Evolutionary conservation across 2,888 invertebrate species (phyloP), one percentile per base, ranked within the genome.

Genomic region (Endomychus coccineus): DNA sequence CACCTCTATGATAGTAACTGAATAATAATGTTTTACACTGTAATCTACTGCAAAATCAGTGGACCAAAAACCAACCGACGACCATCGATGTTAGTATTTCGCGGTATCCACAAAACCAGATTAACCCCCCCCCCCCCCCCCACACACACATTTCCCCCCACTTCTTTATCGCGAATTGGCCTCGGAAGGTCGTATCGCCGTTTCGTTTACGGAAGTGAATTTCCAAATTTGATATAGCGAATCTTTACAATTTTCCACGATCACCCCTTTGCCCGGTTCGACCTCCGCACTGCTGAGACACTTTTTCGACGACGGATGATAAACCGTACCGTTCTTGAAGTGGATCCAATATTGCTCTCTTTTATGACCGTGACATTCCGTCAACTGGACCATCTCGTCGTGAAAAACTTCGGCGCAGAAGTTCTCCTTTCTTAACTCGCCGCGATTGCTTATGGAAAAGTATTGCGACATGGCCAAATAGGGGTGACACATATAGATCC

Each of bases 361-460:
- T 36, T 55, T 57, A 39, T 63, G 64, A 34, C 64, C 67, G 48
- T 69, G 66, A 46, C 73, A 73, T 36, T 67, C 64, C 4, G 65
- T 63, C 57, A 74, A 61, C 44, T 65, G 62, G 4, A 70, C 66
- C 49, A 57, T 70, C 50, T 71, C 69, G 27, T 67, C 44, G 25
- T 64, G 67, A 30, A 76, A 69, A 4, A 64, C 62, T 46, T 77
- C 74, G 0, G 86, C 88, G 64, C 90, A 90, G 44, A 74, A 72
- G 42, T 81, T 74, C 62, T 90, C 90, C 53, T 83, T 78, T 10
- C 90, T 67, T 36, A 90, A 66, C 55, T 88, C 80, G 2, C 83
- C 81, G 2, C 64, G 64, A 13, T 73, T 68, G 27, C 84, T 83
- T 25, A 87, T 64, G 0, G 84, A 78, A 59, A 84, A 80, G 61